phyloP scores from a whole-genome alignment of 2,888 invertebrate genomes.

The Agelastica alni region DNA sequence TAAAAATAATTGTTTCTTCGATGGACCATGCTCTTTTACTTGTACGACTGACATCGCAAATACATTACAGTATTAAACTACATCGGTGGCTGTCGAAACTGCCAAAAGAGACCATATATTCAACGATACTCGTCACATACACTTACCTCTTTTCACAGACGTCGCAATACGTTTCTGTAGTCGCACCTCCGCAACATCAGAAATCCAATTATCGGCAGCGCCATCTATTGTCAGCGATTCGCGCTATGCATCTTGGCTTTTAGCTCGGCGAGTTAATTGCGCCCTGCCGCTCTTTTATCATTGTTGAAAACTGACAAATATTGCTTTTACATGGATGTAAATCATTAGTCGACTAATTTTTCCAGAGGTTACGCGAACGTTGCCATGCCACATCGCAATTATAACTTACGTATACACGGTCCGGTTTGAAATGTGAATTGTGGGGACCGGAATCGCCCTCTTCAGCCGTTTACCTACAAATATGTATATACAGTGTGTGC shows the following conservation, averaged over 20 bases:
- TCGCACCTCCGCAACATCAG: slow-evolving; percentile 12
- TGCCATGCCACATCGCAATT: slow-evolving; percentile 26
- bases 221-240: slow-evolving; percentile 12
- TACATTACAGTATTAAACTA: too few relatives aligned
- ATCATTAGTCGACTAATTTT: slow-evolving; percentile 28
- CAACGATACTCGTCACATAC: neutral
- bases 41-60: too few relatives aligned
- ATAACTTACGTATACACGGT: neutral
- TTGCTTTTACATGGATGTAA: slow-evolving; percentile 26
- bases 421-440: neutral
- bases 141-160: neutral
- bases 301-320: slow-evolving; percentile 28
- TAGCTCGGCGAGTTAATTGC: slow-evolving; percentile 16
- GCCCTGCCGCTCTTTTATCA: slow-evolving; percentile 22
- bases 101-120: slow-evolving; percentile 5
- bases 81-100: too few relatives aligned
- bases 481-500: too few relatives aligned
- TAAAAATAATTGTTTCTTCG: too few relatives aligned
- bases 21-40: too few relatives aligned
- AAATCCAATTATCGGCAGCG: slow-evolving; percentile 20
- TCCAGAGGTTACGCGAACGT: slow-evolving; percentile 16
- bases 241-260: slow-evolving; percentile 22
- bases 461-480: too few relatives aligned
- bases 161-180: neutral
- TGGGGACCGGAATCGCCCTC: neutral